phyloP scores from a whole-genome alignment of 2,888 invertebrate genomes.

The Patella pellucida region DNA sequence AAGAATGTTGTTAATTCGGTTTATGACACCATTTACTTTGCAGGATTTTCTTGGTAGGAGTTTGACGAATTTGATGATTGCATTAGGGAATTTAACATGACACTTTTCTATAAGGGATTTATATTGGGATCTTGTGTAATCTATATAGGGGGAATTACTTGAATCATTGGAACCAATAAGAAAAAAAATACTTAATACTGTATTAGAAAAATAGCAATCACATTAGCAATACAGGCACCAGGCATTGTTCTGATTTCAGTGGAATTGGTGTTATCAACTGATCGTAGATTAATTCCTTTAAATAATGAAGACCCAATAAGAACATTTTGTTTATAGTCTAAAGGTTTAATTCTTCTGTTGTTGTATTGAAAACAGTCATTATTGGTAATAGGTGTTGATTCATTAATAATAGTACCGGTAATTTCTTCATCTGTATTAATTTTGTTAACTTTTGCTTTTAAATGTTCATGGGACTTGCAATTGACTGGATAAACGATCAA shows the following conservation, averaged over 20 bases:
- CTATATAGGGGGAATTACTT: not conserved
- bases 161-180: not conserved
- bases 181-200: not conserved
- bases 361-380: no score
- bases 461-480: no score
- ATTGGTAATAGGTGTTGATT: no score
- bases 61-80: not conserved
- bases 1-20: not conserved
- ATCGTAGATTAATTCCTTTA: not conserved
- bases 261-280: not conserved
- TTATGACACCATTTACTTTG: not conserved
- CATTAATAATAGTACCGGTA: no score
- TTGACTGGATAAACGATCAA: no score
- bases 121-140: not conserved
- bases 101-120: not conserved
- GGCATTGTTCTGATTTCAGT: not conserved
- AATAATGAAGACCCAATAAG: not conserved
- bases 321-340: not conserved
- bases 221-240: not conserved
- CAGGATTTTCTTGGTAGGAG: not conserved
- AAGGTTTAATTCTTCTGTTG: no score
- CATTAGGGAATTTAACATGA: not conserved
- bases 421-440: no score
- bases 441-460: no score
- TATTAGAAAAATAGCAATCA: not conserved